Evolutionary conservation across 2,888 invertebrate species (phyloP), one percentile per base, ranked within the genome.

Genomic region (Argyra leucocephala): DNA sequence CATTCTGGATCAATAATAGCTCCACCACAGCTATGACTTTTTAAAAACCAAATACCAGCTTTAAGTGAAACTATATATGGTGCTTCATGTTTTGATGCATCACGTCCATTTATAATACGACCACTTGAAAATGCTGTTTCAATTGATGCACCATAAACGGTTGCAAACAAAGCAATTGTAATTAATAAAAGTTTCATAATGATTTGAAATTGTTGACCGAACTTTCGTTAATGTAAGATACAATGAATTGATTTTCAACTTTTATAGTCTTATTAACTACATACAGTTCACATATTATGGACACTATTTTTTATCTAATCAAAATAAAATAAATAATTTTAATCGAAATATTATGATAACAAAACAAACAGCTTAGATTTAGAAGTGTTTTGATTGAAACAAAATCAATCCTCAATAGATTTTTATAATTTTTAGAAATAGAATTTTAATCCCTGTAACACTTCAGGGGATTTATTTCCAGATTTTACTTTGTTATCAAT

Each of bases 21-120:
- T 15, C 80, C 82, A 21, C 81, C 82, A 63, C 83, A 83, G 22
- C 73, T 70, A 70, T 82, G 82, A 1, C 74, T 24, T 70, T 73
- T 58, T 62, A 82, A 64, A 1, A 61, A 7, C n/a, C 24, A 31
- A n/a, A 21, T 9, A 6, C 24, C n/a, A n/a, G 61, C 18, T 61
- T 61, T 24, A 5, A 61, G n/a, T 1, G 82, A 81, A 1, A 81
- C 77, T 59, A 81, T 81, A 69, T 80, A 81, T 1, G 82, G 82
- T 9, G 80, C 81, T 9, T 77, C 69, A 63, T 80, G 78, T 7
- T 76, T 75, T 0, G n/a, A 23, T 1, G 82, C 80, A 7, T 78
- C 74, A 48, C 73, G 69, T 48, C 79, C 79, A 60, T 78, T 77
- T 68, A 78, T 75, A 66, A 79, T 72, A 15, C 69, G 66, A 15